phyloP scores from a whole-genome alignment of 1,140 invertebrate species.

The Lordiphosa mommai region DNA sequence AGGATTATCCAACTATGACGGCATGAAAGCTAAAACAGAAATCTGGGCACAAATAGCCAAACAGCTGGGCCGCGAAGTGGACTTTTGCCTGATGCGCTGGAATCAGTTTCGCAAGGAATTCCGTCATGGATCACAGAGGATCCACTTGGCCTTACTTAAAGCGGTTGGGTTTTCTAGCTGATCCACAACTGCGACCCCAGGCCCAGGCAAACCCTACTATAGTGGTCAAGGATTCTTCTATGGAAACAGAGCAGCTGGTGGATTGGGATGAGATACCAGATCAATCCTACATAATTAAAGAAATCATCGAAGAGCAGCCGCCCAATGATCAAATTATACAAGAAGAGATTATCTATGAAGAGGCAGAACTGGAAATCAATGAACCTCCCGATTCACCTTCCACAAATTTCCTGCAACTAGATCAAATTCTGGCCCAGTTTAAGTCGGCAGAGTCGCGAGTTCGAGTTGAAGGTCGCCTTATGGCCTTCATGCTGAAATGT shows the following conservation, averaged over 20 bases:
- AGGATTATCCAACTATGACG: slow-evolving; percentile 63
- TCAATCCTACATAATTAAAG: slow-evolving; percentile 45
- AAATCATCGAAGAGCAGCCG: slow-evolving; percentile 37
- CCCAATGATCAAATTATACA: slow-evolving; percentile 42
- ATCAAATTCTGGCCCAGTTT: slow-evolving; percentile 36
- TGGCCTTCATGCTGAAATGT: slow-evolving; percentile 66
- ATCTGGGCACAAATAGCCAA: slow-evolving; percentile 61
- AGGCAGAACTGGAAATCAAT: slow-evolving; percentile 12
- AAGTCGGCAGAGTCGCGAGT: slow-evolving; percentile 11
- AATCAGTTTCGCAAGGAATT: slow-evolving; percentile 66
- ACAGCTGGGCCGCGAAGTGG: slow-evolving; percentile 52
- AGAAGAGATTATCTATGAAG: slow-evolving; percentile 55
- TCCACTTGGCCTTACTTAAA: slow-evolving; percentile 71
- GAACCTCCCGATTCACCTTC: neutral
- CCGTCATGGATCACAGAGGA: slow-evolving; percentile 32
- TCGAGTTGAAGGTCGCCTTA: slow-evolving; percentile 51
- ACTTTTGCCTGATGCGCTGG: slow-evolving; percentile 73
- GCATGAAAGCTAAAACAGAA: slow-evolving; percentile 66
- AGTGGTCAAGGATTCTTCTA: neutral
- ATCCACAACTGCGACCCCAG: slow-evolving; percentile 8
- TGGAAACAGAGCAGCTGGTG: slow-evolving; percentile 9
- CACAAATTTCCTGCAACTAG: slow-evolving; percentile 42
- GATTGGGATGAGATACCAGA: slow-evolving; percentile 47
- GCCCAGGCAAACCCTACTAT: slow-evolving; percentile 9
- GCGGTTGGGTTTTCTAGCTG: slow-evolving; percentile 48